Evolutionary conservation across 2,797 vertebrate genomes (phyloP), one percentile per base, ranked within the genome.

Genomic region (Dendrocincla tyrannina): DNA sequence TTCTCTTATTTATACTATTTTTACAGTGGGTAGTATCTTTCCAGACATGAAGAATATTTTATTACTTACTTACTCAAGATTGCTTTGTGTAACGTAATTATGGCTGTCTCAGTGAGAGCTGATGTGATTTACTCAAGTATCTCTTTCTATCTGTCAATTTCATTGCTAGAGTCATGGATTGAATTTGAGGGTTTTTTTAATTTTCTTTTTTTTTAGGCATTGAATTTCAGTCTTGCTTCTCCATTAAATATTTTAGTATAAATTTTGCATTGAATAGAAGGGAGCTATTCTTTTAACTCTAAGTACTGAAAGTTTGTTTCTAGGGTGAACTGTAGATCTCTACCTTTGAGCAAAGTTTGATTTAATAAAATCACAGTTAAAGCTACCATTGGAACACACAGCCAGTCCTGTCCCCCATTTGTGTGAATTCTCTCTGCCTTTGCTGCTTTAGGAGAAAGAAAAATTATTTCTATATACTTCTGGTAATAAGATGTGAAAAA

Each of bases 401-500:
- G 32, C 17, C 12, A 53, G 18, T 9, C 10, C 2, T 10, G 69
- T 33, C 3, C 13, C 2, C 1, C 0, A 58, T 63, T 25, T 17
- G 2, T n/a, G 12, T 53, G 17, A 64, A 81, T 68, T 50, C 7
- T 33, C 8, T 49, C 13, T 75, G 4, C 2, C 5, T 77, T 9
- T 74, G 4, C 11, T 63, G 22, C 4, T 53, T 59, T 67, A 33
- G 13, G 11, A 60, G 66, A 33, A 66, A 81, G 9, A 18, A 74
- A 60, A 42, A 41, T 0, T 0, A 9, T 50, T 64, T 83, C 14
- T 64, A 7, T 3, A 2, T 63, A 62, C 2, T 55, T 53, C 25
- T 63, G 12, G 10, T 64, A 55, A 37, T 66, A 62, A 56, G 17
- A 4, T 13, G 25, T 55, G 55, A 53, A 30, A 81, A 82, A 52